Evolutionary conservation across 92 coral and sea anemone species (phyloP).

Genomic region (Metridium senile): DNA sequence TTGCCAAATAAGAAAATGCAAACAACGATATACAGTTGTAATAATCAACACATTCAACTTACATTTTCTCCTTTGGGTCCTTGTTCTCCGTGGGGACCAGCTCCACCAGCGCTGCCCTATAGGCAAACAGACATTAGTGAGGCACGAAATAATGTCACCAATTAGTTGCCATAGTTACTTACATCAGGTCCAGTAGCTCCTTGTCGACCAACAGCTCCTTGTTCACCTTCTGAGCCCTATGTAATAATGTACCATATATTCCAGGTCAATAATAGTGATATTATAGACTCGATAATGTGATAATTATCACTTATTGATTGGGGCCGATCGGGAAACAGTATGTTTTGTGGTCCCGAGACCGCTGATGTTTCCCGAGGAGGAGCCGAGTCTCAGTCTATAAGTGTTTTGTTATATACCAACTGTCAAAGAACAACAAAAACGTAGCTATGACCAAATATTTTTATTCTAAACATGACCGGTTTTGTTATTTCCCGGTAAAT

Average conservation of each 20-base stretch:
- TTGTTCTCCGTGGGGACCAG: conserved; percentile 54
- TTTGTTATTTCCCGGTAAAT: no score
- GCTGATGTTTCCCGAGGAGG: background rate
- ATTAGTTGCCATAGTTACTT: conserved; percentile 15
- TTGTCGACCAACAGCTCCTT: conserved; percentile 52
- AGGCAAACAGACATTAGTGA: background rate
- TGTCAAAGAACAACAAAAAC: no score
- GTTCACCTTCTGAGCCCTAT: conserved; percentile 61
- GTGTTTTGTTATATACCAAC: no score
- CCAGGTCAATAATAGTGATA: conserved; percentile 1
- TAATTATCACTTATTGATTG: no score
- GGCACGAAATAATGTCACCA: background rate
- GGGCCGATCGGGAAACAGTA: no score
- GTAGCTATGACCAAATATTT: no score
- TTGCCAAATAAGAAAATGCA: no score
- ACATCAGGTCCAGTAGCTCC: conserved; percentile 61
- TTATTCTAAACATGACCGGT: no score
- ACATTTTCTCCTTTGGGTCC: conserved; percentile 52
- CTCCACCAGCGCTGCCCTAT: conserved; percentile 6
- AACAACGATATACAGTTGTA: background rate
- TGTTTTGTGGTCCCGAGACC: no score
- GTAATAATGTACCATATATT: conserved; percentile 4
- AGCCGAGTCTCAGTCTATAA: no score
- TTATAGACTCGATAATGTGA: no score
- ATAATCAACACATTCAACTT: background rate